These are phyloP conservation scores for Gymnocheta viridis DNA, from an alignment of 2,888 invertebrate genomes.

Conservation along the genomic window DNA sequence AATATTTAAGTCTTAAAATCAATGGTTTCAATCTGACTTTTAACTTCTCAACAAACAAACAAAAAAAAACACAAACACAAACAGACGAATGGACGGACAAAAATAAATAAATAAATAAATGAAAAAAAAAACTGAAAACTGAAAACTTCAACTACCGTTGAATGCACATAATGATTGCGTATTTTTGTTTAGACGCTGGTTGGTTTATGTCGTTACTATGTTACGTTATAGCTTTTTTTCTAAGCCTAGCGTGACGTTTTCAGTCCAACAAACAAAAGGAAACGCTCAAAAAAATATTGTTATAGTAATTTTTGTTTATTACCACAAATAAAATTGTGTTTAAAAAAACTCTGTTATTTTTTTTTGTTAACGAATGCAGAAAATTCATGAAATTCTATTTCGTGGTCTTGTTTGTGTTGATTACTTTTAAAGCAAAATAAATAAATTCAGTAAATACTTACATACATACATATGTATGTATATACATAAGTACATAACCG, in stretches of 20 bases:
- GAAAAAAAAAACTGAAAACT: too few species aligned
- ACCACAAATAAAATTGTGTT: constrained; percentile 6
- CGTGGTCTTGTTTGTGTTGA: background rate
- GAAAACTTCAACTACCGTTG: constrained; percentile 41
- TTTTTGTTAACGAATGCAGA: constrained; percentile 13
- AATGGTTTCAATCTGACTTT: constrained; percentile 27
- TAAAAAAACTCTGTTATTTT: background rate
- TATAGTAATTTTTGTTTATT: constrained; percentile 29
- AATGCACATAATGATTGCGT: constrained; percentile 49
- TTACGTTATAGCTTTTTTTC: constrained; percentile 51
- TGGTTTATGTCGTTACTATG: constrained; percentile 45
- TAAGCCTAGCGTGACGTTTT: constrained; percentile 63
- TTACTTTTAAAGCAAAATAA: background rate
- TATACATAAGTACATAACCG: background rate
- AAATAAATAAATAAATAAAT: background rate
- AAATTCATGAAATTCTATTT: constrained; percentile 34
- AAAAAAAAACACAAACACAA: background rate
- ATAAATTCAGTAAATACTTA: background rate
- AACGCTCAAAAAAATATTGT: background rate
- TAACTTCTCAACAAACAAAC: constrained; percentile 12
- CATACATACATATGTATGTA: background rate
- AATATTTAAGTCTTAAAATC: constrained; percentile 16
- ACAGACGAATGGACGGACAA: background rate
- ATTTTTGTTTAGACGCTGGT: constrained; percentile 15
- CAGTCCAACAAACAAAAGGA: constrained; percentile 3